Base-by-base conservation (phyloP, 2,113 vertebrate species). In the Gallinago jamesoni region DNA sequence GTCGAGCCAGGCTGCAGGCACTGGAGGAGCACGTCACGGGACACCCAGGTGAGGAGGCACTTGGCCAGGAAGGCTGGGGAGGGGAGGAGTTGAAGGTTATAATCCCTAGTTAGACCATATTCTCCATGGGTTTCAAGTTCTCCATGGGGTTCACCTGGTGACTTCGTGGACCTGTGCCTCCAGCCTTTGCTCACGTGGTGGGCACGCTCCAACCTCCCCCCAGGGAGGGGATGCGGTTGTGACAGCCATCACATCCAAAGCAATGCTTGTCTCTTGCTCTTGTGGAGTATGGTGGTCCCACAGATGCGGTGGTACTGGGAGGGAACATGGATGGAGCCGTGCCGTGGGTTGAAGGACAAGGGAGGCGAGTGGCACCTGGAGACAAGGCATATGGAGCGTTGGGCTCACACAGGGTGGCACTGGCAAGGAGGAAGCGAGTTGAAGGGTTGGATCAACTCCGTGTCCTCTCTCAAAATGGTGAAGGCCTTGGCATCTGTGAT, bases 211-310 rank as follows among this genome's bases (percentile, higher is more conserved):
- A 47, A 1, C 21, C 62, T 47, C 67, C 35, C 14, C 18, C 8
- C 9, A 21, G 14, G 59, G 53, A 13, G 5, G 19, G 21, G 78
- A 28, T 56, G 67, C 18, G 2, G 31, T 59, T n/a, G 27, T 66
- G 55, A 56, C 13, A n/a, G 47, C 63, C 16, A 3, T 74, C 37
- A 3, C 10, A 69, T 47, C 43, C 68, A 66, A 31, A 80, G 35
- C 20, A 19, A 55, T 0, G 0, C 25, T 47, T 14, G 25, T 20
- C 27, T 62, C 57, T 78, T 78, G 28, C 14, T 53, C 22, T 37
- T 57, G 23, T 0, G 2, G 66, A 16, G 4, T 17, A 8, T 0
- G 0, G 21, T 3, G 1, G 12, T 57, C 27, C 37, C 35, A 21
- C 23, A 37, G 25, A 22, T 1, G 1, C 35, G 9, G 9, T 21